phyloP scores from a whole-genome alignment of 2,888 invertebrate genomes.

The Adelphocoris suturalis region DNA sequence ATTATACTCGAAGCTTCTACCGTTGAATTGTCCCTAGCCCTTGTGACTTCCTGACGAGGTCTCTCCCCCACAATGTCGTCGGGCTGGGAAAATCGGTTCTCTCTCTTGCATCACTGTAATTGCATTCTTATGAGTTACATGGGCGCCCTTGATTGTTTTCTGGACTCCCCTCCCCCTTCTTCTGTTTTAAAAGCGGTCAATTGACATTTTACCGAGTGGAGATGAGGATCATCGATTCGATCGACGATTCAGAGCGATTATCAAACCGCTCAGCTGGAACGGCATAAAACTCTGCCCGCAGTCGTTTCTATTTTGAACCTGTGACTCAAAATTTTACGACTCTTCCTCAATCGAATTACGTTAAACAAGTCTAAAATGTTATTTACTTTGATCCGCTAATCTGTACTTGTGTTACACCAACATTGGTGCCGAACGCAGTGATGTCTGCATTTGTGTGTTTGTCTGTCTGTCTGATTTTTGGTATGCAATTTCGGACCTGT shows the following conservation, averaged over 20 bases:
- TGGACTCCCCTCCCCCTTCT: not conserved
- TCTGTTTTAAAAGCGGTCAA: not conserved
- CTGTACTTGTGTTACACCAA: too few species aligned
- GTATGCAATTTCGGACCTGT: too few species aligned
- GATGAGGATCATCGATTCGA: slow-evolving; percentile 20
- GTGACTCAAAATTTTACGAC: not conserved
- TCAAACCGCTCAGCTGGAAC: slow-evolving; percentile 16
- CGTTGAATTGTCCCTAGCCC: slow-evolving; percentile 39
- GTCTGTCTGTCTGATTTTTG: too few species aligned
- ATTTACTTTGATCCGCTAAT: too few species aligned
- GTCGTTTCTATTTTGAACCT: not conserved
- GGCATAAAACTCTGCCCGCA: not conserved
- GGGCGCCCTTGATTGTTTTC: slow-evolving; percentile 10
- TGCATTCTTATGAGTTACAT: not conserved
- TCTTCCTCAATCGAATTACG: too few species aligned
- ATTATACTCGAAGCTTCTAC: not conserved
- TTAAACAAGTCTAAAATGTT: too few species aligned
- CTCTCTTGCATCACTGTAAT: not conserved
- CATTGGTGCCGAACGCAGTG: too few species aligned
- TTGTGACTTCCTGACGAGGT: slow-evolving; percentile 10
- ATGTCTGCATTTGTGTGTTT: too few species aligned
- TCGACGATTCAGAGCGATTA: not conserved
- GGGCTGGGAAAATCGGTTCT: slow-evolving; percentile 14
- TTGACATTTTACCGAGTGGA: slow-evolving; percentile 8
- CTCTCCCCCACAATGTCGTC: not conserved